These are phyloP conservation scores for Enteromius paludinosus DNA, from an alignment of 2,797 vertebrate genomes.

Conservation along the genomic window DNA sequence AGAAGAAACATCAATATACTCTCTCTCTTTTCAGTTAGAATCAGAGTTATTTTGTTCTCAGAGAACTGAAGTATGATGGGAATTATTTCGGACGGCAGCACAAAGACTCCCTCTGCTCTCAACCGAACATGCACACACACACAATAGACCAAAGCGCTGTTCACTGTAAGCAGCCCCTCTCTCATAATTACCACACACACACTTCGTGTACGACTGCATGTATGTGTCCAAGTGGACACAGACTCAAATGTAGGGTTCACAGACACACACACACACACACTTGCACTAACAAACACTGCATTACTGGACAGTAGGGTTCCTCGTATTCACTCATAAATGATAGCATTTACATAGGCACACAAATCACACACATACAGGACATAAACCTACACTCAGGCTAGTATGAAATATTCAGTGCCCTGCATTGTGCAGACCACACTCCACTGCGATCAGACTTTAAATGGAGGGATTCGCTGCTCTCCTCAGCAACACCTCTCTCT, in stretches of 20 bases:
- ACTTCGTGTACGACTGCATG: constrained; percentile 1
- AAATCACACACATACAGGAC: constrained; percentile 1
- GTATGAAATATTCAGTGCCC: constrained; percentile 39
- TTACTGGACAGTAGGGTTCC: background rate
- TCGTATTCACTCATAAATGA: constrained; percentile 29
- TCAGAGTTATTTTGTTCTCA: constrained; percentile 38
- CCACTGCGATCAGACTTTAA: constrained; percentile 49
- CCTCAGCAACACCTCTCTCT: constrained; percentile 18
- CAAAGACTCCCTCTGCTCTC: constrained; percentile 31
- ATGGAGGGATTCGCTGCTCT: constrained; percentile 36
- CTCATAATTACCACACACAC: constrained; percentile 27
- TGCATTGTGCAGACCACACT: constrained; percentile 30
- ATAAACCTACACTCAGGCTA: constrained; percentile 20
- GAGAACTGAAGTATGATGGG: constrained; percentile 36
- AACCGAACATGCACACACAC: constrained; percentile 9
- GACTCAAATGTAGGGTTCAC: constrained; percentile 3
- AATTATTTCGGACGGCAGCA: constrained; percentile 41
- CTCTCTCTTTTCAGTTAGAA: background rate
- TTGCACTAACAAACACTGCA: constrained; percentile 6
- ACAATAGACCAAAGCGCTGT: constrained; percentile 14
- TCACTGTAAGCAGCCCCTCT: constrained; percentile 21
- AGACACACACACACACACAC: background rate
- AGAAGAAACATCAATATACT: constrained; percentile 23
- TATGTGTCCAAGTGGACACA: constrained; percentile 34
- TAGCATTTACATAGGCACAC: background rate